These are phyloP conservation scores for Dolichomitus sp. DNA, from an alignment of 2,888 invertebrate species.

Conservation along the genomic window DNA sequence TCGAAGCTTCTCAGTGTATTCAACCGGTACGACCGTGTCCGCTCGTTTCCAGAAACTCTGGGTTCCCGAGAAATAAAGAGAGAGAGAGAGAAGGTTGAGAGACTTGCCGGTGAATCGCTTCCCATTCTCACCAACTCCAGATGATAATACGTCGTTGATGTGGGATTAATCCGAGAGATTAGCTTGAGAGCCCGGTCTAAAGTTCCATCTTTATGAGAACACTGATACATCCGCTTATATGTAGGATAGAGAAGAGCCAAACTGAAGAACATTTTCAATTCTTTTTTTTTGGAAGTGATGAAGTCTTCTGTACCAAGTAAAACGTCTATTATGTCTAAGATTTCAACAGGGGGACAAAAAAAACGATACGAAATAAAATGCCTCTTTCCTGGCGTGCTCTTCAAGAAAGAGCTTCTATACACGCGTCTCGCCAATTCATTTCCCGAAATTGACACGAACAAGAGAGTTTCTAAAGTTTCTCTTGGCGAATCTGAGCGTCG, in stretches of 20 bases:
- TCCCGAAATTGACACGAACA: conserved; percentile 67
- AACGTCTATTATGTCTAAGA: conserved; percentile 34
- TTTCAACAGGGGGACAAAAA: conserved; percentile 29
- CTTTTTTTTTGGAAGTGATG: conserved; percentile 27
- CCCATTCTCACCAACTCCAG: conserved; percentile 49
- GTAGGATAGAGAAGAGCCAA: conserved; percentile 25
- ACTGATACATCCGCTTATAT: background rate
- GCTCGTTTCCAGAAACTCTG: conserved; percentile 62
- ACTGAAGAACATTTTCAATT: conserved; percentile 36
- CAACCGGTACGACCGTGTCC: conserved; percentile 58
- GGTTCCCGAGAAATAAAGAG: conserved; percentile 28
- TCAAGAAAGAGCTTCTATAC: background rate
- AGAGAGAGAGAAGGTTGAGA: conserved; percentile 33
- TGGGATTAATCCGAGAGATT: conserved; percentile 63
- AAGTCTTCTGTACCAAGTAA: conserved; percentile 21
- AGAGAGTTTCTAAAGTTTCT: conserved; percentile 61
- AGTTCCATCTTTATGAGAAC: conserved; percentile 58
- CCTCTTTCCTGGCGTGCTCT: conserved; percentile 5
- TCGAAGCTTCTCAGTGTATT: conserved; percentile 58
- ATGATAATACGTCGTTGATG: conserved; percentile 66
- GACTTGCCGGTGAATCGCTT: conserved; percentile 60
- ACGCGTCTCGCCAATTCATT: conserved; percentile 64
- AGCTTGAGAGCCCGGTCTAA: conserved; percentile 43
- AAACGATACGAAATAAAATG: conserved; percentile 49
- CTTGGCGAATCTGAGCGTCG: conserved; percentile 46